Percentiles rank a stretch among this genome's conserved stretches.
Evolutionary conservation across 2,888 invertebrate genomes (phyloP).

Genomic region (Parelbella ahira): DNA sequence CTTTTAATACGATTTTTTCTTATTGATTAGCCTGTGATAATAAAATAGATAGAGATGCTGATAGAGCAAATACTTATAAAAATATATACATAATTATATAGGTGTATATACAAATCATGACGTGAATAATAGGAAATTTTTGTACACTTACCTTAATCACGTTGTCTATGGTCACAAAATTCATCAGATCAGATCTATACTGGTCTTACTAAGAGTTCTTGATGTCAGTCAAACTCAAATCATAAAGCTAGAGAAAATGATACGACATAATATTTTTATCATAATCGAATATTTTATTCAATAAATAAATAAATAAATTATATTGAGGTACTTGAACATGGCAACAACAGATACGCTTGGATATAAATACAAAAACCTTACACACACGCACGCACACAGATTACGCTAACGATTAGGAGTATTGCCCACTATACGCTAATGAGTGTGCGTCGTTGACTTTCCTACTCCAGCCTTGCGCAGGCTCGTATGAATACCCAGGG

Average conservation of each 20-base stretch:
- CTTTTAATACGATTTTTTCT: too few species aligned
- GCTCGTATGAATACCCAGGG: conserved; percentile 75
- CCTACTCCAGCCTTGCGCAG: conserved; percentile 83
- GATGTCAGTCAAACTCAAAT: too few species aligned
- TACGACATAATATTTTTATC: conserved; percentile 40
- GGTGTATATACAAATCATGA: too few species aligned
- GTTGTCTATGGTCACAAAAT: too few species aligned
- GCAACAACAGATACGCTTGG: conserved; percentile 45
- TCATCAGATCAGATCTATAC: too few species aligned
- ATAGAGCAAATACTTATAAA: too few species aligned
- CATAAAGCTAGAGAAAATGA: conserved; percentile 14
- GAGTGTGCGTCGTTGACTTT: conserved; percentile 83
- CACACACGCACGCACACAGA: conserved; percentile 40
- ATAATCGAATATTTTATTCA: conserved; percentile 37
- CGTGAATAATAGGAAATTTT: too few species aligned
- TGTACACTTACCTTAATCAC: too few species aligned
- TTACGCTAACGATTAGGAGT: conserved; percentile 42
- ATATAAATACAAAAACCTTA: conserved; percentile 36
- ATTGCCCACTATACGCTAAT: conserved; percentile 82
- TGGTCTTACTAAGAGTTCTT: too few species aligned
- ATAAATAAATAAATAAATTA: conserved; percentile 49
- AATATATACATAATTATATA: too few species aligned
- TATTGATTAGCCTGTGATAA: too few species aligned
- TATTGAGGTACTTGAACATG: conserved; percentile 60
- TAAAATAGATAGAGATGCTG: too few species aligned